phyloP scores from a whole-genome alignment of 2,113 vertebrate species.

The Paramormyrops kingsleyae region DNA sequence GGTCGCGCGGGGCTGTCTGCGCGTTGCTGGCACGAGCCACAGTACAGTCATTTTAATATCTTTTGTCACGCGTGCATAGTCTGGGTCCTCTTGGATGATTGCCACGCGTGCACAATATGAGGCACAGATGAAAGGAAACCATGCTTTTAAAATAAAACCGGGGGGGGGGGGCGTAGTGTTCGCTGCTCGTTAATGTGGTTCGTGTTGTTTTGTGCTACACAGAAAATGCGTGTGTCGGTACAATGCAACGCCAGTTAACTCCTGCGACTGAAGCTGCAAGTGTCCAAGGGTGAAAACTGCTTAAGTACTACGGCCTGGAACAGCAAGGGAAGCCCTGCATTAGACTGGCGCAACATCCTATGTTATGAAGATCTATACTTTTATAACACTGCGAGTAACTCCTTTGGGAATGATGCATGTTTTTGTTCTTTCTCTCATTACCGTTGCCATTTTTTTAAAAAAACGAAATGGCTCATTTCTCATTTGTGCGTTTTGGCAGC shows the following conservation, averaged over 20 bases:
- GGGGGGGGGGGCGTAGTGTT: neutral
- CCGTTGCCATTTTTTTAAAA: neutral
- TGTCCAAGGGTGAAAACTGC: neutral
- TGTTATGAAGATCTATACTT: neutral
- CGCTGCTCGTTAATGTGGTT: neutral
- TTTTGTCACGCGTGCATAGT: constrained; percentile 8
- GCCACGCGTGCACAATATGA: constrained; percentile 9
- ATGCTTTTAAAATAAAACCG: neutral
- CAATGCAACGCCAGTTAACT: neutral
- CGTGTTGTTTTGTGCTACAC: neutral
- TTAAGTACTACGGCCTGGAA: neutral
- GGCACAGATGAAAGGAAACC: constrained; percentile 9
- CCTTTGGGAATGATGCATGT: neutral
- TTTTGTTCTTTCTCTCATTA: neutral
- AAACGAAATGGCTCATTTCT: neutral
- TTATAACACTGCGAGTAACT: neutral
- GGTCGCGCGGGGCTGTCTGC: constrained; percentile 42
- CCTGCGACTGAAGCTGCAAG: neutral
- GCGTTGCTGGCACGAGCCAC: constrained; percentile 36
- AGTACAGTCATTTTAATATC: constrained; percentile 41
- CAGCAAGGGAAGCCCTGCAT: neutral
- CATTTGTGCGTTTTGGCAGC: neutral
- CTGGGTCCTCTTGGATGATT: neutral
- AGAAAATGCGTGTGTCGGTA: neutral
- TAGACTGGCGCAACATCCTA: neutral